Evolutionary conservation across 2,113 vertebrate species (phyloP), one percentile per base, ranked within the genome.

Genomic region (Ceyx melanurus): DNA sequence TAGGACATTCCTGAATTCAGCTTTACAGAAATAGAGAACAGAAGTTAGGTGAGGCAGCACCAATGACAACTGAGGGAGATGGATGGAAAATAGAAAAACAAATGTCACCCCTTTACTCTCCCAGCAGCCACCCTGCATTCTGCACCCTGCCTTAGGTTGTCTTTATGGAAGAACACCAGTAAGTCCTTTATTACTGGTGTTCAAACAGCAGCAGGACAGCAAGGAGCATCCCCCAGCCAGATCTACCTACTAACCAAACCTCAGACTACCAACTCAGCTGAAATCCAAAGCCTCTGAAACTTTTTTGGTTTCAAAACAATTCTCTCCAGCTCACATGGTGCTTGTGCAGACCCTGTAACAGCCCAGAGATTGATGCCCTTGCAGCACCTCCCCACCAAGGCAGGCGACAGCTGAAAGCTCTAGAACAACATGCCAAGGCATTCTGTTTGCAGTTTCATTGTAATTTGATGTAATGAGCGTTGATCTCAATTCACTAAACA

Each of bases 401-500:
- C 74, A 60, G 75, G 29, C 37, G 15, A 79, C 73, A 94, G 88
- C 93, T 81, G 83, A 86, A 42, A 62, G 58, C 88, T 80, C 82
- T 54, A 64, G 53, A 68, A 78, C 84, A 76, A 54, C 77, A 70
- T 86, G 88, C 74, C 92, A 86, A 71, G 72, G 58, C 74, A 89
- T 90, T 92, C 16, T 92, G 83, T 57, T 93, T 94, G 85, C 35
- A 77, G 86, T 84, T 58, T 58, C 77, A 75, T 29, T 88, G 53
- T 66, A 90, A 96, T 86, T 93, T 94, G 81, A 95, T 67, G 67
- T 82, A 91, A 92, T 90, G 93, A 77, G 88, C 64, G 68, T 96
- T 96, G 91, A 90, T 76, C 91, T 92, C 76, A 90, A 79, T 75
- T 97, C 92, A 95, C 88, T 95, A 90, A 89, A 90, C 81, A 94